These are phyloP conservation scores for Leptodactylus fuscus DNA, from an alignment of 2,113 vertebrate species.

Conservation along the genomic window DNA sequence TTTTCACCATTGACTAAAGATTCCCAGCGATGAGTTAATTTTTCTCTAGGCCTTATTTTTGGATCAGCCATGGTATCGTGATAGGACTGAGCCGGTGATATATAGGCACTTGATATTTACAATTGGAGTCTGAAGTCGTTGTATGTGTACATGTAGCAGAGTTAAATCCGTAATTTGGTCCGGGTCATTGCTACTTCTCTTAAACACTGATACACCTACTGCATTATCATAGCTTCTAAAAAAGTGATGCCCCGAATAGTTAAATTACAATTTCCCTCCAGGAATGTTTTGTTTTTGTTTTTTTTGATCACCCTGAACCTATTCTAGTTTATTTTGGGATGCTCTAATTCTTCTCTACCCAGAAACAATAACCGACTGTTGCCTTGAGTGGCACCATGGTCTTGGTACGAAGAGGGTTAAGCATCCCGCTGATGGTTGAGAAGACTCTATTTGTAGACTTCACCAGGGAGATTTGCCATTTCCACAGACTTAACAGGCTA, in stretches of 20 bases:
- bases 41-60: not conserved
- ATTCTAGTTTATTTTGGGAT: not conserved
- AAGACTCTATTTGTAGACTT: slow-evolving; percentile 69
- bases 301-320: not conserved
- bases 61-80: not conserved
- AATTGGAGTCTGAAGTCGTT: not conserved
- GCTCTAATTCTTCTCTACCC: not conserved
- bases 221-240: not conserved
- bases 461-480: slow-evolving; percentile 71
- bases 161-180: not conserved
- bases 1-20: not conserved
- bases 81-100: too few relatives aligned
- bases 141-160: not conserved
- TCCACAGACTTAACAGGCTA: slow-evolving; percentile 72
- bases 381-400: not conserved
- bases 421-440: slow-evolving; percentile 38
- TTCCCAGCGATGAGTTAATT: not conserved
- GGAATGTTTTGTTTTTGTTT: too few relatives aligned
- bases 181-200: not conserved
- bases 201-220: not conserved
- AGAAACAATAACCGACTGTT: not conserved
- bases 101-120: not conserved
- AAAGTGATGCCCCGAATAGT: not conserved
- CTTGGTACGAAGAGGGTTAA: slow-evolving; percentile 22
- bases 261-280: not conserved